Percentiles rank a stretch among this genome's conserved stretches.
phyloP scores from a whole-genome alignment of 2,113 vertebrate genomes.

The Phrynosoma platyrhinos region DNA sequence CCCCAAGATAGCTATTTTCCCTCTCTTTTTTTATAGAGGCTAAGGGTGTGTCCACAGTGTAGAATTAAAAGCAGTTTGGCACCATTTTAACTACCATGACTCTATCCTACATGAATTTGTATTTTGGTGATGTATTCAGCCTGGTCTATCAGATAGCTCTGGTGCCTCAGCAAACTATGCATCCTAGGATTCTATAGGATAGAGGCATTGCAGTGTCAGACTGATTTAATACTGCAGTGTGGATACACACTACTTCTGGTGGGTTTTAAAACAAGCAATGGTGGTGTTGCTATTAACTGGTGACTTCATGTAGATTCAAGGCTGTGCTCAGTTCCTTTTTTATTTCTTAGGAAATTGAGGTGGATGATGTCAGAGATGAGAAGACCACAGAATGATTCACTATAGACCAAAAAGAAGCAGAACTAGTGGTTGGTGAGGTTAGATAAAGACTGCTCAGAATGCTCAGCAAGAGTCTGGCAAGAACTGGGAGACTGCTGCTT shows the following conservation, averaged over 20 bases:
- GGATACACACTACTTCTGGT: background rate
- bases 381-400: slow-evolving; percentile 63
- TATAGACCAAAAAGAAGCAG: slow-evolving; percentile 28
- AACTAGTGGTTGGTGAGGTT: slow-evolving; percentile 7
- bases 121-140: too few relatives aligned
- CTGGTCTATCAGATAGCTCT: too few relatives aligned
- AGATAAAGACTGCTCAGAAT: slow-evolving; percentile 50
- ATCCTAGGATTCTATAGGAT: too few relatives aligned
- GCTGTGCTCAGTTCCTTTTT: slow-evolving; percentile 50
- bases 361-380: slow-evolving; percentile 52
- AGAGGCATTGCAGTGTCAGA: too few relatives aligned
- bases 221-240: too few relatives aligned
- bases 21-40: background rate
- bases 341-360: slow-evolving; percentile 55
- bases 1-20: background rate
- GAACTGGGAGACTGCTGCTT: slow-evolving; percentile 10
- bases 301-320: slow-evolving; percentile 17
- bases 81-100: too few relatives aligned
- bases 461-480: slow-evolving; percentile 33
- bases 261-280: background rate
- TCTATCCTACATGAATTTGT: too few relatives aligned
- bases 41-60: background rate
- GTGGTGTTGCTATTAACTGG: background rate
- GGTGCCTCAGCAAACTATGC: too few relatives aligned
- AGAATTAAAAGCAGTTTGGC: too few relatives aligned